Conservation (phyloP, 2,888 invertebrate genomes). For the Scaptomyza parva region DNA sequence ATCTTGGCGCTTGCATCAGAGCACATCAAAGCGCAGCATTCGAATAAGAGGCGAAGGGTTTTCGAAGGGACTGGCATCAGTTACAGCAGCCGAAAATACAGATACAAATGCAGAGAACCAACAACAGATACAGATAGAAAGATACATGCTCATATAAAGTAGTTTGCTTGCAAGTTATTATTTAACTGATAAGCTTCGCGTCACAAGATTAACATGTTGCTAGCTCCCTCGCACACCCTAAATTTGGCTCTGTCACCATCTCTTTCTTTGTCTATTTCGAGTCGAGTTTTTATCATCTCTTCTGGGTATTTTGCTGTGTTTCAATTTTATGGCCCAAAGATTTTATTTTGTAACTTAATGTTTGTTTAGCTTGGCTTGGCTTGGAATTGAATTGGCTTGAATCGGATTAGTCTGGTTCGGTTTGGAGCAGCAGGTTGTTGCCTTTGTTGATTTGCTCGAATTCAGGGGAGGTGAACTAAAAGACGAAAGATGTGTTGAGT, state of each 20-base stretch:
- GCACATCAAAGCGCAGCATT: slow-evolving; percentile 67
- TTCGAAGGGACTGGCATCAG: slow-evolving; percentile 16
- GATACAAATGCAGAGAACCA: slow-evolving; percentile 20
- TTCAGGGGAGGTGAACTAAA: slow-evolving; percentile 57
- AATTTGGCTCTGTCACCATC: not conserved
- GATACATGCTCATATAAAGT: slow-evolving; percentile 71
- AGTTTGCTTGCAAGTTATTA: slow-evolving; percentile 68
- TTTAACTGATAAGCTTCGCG: slow-evolving; percentile 61
- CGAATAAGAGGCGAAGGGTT: slow-evolving; percentile 29
- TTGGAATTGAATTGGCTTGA: slow-evolving; percentile 22
- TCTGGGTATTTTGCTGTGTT: slow-evolving; percentile 67
- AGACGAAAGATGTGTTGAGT: slow-evolving; percentile 11
- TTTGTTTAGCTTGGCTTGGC: slow-evolving; percentile 64
- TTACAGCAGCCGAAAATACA: slow-evolving; percentile 51
- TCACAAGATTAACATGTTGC: slow-evolving; percentile 70
- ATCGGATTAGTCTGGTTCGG: slow-evolving; percentile 34
- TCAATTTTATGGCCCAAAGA: slow-evolving; percentile 78
- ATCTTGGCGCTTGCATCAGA: slow-evolving; percentile 66
- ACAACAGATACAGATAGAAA: slow-evolving; percentile 48
- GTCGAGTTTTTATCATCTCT: slow-evolving; percentile 30
- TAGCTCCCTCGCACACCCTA: slow-evolving; percentile 10
- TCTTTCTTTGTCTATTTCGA: slow-evolving; percentile 1
- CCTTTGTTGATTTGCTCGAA: slow-evolving; percentile 14
- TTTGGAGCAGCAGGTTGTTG: slow-evolving; percentile 69
- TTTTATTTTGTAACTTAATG: slow-evolving; percentile 79